These are phyloP conservation scores for Planiliza haematocheilus DNA, from an alignment of 2,113 vertebrate genomes.

Conservation along the genomic window DNA sequence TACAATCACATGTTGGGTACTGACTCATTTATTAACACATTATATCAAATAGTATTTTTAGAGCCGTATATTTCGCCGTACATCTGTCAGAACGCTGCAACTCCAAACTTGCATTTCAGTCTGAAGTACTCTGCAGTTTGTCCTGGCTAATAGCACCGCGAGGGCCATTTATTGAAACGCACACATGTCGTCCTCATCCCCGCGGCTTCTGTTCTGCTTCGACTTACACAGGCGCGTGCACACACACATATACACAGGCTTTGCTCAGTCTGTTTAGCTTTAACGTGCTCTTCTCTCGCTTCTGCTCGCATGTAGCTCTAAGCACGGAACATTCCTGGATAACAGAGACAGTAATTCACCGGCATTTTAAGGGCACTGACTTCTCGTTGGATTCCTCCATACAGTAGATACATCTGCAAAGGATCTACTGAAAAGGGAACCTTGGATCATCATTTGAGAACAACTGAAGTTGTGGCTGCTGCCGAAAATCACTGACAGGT, in stretches of 20 bases:
- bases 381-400: conserved; percentile 46
- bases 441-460: conserved; percentile 38
- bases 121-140: conserved; percentile 51
- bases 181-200: conserved; percentile 63
- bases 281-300: conserved; percentile 49
- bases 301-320: conserved; percentile 55
- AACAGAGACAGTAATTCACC: conserved; percentile 62
- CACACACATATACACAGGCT: conserved; percentile 1
- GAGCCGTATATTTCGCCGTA: conserved; percentile 40
- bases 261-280: conserved; percentile 56
- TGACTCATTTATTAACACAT: conserved; percentile 60
- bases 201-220: conserved; percentile 57
- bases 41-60: conserved; percentile 41
- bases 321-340: conserved; percentile 66
- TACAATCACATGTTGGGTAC: conserved; percentile 20
- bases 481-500: conserved; percentile 39
- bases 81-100: conserved; percentile 42
- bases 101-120: conserved; percentile 37
- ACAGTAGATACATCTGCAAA: conserved; percentile 65
- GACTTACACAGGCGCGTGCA: conserved; percentile 12
- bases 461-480: conserved; percentile 25
- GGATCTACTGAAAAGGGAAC: conserved; percentile 53
- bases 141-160: conserved; percentile 46
- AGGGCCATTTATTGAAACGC: conserved; percentile 51
- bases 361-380: conserved; percentile 52